Evolutionary conservation across 2,797 vertebrate species (phyloP), one percentile per base, ranked within the genome.

Genomic region (Todus mexicanus): DNA sequence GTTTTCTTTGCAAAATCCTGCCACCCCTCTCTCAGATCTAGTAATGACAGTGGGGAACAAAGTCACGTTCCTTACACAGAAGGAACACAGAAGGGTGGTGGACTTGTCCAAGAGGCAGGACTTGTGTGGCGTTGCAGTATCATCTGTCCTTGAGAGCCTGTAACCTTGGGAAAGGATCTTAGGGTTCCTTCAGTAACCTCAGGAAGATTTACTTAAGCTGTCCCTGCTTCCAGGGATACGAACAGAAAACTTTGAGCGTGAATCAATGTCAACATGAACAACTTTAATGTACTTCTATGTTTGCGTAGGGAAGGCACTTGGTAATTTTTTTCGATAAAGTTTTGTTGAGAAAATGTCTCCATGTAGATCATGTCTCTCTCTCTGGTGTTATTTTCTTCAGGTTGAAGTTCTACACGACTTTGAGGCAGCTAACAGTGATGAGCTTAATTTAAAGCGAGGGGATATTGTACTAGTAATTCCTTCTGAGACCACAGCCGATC

Each of bases 391-490:
- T 29, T 80, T 86, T 70, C 53, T 97, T 51, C 87, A 99, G 99
- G 99, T 99, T 93, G 98, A 99, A 98, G 98, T 98, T 3, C 94
- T 99, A 83, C 99, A 99, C 20, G 99, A 99, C 93, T 99, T 99
- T 12, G 99, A 99, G 69, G 99, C 99, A 93, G 99, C 99, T 72
- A 99, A 99, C 92, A 98, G 97, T 35, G 99, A 99, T 90, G 99
- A 99, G 92, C 98, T 99, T 37, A 98, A 98, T 47, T 97, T 99
- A 76, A 98, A 98, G 83, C 97, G 98, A 92, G 99, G 99, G 12
- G 99, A 99, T 10, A 95, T 98, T 89, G 98, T 99, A 47, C 89
- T 99, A 87, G 99, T 99, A 87, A 92, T 99, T 89, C 98, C 98
- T 57, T 99, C 98, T 7, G 98, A 98, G 38, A 98, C 98, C 48